Conservation (phyloP, 2,113 vertebrate species). For the Cranoglanis bouderius region DNA sequence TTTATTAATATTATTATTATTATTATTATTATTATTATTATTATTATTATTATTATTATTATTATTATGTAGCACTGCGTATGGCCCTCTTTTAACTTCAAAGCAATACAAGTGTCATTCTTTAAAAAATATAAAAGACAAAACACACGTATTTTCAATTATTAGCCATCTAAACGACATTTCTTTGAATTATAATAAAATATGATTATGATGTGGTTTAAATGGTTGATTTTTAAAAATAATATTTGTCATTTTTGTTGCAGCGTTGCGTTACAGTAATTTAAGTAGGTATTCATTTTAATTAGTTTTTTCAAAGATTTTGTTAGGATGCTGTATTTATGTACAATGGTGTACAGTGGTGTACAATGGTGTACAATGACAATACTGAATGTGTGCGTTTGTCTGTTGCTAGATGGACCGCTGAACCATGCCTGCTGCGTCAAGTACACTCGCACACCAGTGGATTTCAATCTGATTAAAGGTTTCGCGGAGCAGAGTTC, state of each 20-base stretch:
- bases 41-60: background rate
- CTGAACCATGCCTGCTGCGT: conserved; percentile 64
- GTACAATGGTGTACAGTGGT: background rate
- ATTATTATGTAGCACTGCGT: background rate
- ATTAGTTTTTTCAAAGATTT: too few relatives aligned
- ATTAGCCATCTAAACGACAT: background rate
- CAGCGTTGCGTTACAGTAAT: too few relatives aligned
- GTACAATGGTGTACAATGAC: background rate
- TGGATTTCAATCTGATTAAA: conserved; percentile 58
- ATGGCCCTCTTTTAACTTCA: background rate
- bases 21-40: background rate
- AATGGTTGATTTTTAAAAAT: background rate
- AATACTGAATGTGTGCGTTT: conserved; percentile 13
- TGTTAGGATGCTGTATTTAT: background rate
- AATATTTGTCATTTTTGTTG: too few relatives aligned
- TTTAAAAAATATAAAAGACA: background rate
- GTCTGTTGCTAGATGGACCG: conserved; percentile 44
- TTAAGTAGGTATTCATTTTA: too few relatives aligned
- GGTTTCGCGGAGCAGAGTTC: conserved; percentile 66
- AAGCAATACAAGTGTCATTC: background rate
- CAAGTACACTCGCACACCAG: conserved; percentile 56
- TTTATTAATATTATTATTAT: background rate
- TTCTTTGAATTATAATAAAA: background rate
- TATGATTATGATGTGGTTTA: background rate
- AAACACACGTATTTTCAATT: too few relatives aligned